These are phyloP conservation scores for Dyspetes luteomarginatus DNA, from an alignment of 2,888 invertebrate genomes.

Conservation along the genomic window DNA sequence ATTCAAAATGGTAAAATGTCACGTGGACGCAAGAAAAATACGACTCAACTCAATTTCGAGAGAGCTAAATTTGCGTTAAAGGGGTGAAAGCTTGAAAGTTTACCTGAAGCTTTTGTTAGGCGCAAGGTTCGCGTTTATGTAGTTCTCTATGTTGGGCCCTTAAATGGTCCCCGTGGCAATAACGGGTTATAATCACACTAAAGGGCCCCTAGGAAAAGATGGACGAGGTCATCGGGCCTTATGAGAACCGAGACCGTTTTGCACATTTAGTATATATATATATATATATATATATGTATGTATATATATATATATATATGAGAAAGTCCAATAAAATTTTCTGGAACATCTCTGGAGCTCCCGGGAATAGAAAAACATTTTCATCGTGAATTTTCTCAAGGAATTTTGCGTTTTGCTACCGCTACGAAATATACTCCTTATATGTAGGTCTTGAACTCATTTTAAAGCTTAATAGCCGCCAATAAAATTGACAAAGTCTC, in stretches of 20 bases:
- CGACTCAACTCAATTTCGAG: background rate
- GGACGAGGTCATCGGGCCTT: constrained; percentile 44
- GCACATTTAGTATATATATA: constrained; percentile 37
- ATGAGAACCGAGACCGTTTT: constrained; percentile 52
- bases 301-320: constrained; percentile 1
- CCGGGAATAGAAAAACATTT: constrained; percentile 16
- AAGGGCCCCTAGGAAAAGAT: constrained; percentile 32
- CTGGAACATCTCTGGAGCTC: constrained; percentile 27
- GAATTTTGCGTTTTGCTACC: constrained; percentile 39
- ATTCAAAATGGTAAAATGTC: constrained; percentile 19
- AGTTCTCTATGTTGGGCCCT: constrained; percentile 47
- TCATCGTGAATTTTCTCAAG: constrained; percentile 27
- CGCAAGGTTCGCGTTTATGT: constrained; percentile 39
- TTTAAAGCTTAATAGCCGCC: constrained; percentile 72
- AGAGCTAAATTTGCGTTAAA: constrained; percentile 56
- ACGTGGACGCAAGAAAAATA: background rate
- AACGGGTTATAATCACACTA: constrained; percentile 61
- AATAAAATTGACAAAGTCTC: constrained; percentile 68
- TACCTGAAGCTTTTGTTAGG: constrained; percentile 61
- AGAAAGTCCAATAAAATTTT: constrained; percentile 57
- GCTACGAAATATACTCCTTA: constrained; percentile 37
- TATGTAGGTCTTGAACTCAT: constrained; percentile 43
- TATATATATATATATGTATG: background rate
- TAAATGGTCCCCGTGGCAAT: constrained; percentile 31
- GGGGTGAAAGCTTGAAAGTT: constrained; percentile 44